A percentile compares a stretch with the other conserved stretches of the same genome.
Evolutionary conservation across 2,113 vertebrate species (phyloP).

Genomic region (Daphoenositta chrysoptera): DNA sequence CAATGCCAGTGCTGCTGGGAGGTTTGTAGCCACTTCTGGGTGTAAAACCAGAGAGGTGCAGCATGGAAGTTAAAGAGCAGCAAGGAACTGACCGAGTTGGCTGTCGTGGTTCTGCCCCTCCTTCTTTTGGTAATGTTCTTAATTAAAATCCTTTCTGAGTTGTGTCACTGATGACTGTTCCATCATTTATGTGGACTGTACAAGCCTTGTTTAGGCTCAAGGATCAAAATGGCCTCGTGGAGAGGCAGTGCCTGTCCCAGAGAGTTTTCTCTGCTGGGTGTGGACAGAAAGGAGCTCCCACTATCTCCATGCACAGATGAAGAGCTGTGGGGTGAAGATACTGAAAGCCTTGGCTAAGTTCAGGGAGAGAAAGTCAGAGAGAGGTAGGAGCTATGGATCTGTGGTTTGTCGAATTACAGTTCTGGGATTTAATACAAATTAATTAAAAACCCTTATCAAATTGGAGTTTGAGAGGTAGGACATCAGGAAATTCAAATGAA

Average conservation of each 20-base stretch:
- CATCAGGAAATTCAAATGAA: background rate
- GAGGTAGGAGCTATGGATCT: background rate
- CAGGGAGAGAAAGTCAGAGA: background rate
- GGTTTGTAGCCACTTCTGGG: background rate
- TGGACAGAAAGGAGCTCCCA: background rate
- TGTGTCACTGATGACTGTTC: constrained; percentile 18
- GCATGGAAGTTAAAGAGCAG: background rate
- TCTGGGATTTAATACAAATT: background rate
- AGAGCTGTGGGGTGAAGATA: constrained; percentile 1
- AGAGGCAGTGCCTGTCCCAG: background rate
- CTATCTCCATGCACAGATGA: background rate
- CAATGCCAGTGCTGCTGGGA: background rate
- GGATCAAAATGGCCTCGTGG: background rate
- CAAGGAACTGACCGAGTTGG: background rate
- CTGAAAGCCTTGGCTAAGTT: background rate
- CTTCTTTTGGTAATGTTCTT: background rate
- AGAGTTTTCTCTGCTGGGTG: background rate
- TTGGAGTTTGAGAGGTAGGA: background rate
- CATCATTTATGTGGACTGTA: background rate
- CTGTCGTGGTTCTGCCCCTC: background rate
- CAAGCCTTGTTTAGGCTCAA: background rate
- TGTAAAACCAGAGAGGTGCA: background rate
- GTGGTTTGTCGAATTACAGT: background rate
- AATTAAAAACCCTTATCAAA: background rate
- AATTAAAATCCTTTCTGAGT: constrained; percentile 40